Percentiles rank a stretch among this genome's conserved stretches.
phyloP scores from a whole-genome alignment of 2,888 invertebrate genomes.

The Amblyjoppa fuscipennis region DNA sequence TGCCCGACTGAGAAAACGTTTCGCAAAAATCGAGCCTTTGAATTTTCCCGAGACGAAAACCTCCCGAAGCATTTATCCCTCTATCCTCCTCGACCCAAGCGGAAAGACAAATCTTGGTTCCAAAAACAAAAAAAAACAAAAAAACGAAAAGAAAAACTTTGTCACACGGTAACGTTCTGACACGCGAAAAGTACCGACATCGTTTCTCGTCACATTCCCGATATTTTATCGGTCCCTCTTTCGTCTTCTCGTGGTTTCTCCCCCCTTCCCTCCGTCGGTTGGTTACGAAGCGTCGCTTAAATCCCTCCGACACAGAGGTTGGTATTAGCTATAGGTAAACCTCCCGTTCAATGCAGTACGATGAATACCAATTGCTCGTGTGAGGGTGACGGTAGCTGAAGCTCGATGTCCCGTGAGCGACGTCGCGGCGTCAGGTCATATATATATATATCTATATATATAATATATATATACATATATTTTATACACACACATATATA shows the following conservation, averaged over 20 bases:
- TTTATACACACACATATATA: too few species aligned
- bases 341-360: conserved; percentile 56
- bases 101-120: conserved; percentile 4
- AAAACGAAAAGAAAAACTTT: not conserved
- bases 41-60: not conserved
- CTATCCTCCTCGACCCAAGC: not conserved
- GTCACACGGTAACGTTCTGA: not conserved
- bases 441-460: not conserved
- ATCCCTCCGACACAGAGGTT: conserved; percentile 45
- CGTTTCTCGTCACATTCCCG: conserved; percentile 12
- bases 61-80: too few species aligned
- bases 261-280: not conserved
- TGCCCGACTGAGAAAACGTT: too few species aligned
- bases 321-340: conserved; percentile 56
- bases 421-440: conserved; percentile 35
- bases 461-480: too few species aligned
- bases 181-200: not conserved
- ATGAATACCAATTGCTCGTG: conserved; percentile 66
- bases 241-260: conserved; percentile 1
- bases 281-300: conserved; percentile 42
- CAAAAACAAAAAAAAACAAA: too few species aligned
- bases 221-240: conserved; percentile 3
- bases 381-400: conserved; percentile 35
- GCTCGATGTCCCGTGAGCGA: conserved; percentile 59
- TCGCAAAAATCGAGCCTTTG: too few species aligned